phyloP scores from a whole-genome alignment of 2,797 vertebrate species.

The Eulemur mongoz region DNA sequence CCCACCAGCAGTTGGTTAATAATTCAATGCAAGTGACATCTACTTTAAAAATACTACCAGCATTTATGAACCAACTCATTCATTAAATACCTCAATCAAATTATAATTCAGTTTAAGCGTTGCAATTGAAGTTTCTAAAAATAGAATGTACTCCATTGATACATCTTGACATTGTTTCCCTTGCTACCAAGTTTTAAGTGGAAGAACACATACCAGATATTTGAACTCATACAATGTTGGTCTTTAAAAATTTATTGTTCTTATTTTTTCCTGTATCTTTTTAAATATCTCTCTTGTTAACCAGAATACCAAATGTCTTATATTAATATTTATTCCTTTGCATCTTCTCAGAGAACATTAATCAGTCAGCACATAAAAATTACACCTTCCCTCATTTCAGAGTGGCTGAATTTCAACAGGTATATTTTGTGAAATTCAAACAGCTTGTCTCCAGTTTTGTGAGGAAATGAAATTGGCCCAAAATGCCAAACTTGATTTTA shows the following conservation, averaged over 20 bases:
- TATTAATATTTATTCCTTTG: neutral
- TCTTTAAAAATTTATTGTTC: neutral
- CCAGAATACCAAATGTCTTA: neutral
- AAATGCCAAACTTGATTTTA: neutral
- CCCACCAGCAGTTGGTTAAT: neutral
- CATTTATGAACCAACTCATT: conserved; percentile 19
- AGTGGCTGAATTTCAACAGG: neutral
- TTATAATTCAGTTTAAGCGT: conserved; percentile 48
- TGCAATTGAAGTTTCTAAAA: neutral
- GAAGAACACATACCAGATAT: neutral
- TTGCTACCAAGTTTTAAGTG: conserved; percentile 18
- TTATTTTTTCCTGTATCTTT: neutral
- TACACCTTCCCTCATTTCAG: neutral
- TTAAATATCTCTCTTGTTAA: neutral
- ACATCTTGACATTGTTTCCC: neutral
- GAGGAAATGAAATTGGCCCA: neutral
- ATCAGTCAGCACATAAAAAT: neutral
- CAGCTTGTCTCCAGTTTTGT: neutral
- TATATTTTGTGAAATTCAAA: conserved; percentile 37
- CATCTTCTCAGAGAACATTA: conserved; percentile 4
- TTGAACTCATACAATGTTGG: conserved; percentile 1
- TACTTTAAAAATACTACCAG: conserved; percentile 26
- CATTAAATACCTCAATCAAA: conserved; percentile 13
- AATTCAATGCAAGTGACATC: neutral
- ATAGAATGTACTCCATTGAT: neutral